Evolutionary conservation across 2,888 invertebrate genomes (phyloP).

Genomic region (Acanthopleura granulata): DNA sequence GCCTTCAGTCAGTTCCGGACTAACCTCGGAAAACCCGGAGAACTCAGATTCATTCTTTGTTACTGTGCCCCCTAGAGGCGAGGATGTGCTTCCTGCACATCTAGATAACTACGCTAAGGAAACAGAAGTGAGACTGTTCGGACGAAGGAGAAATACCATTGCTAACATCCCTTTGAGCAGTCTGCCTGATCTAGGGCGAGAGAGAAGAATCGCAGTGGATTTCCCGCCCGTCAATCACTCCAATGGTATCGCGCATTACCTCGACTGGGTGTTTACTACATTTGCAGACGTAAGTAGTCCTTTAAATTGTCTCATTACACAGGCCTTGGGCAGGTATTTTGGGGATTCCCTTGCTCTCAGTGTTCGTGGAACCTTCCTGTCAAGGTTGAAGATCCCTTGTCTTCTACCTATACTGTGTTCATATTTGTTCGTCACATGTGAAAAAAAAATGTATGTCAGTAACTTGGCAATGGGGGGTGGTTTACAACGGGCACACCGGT

Average conservation of each 20-base stretch:
- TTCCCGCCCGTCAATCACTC: too few species aligned
- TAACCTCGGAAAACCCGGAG: background rate
- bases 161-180: background rate
- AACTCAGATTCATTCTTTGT: background rate
- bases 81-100: background rate
- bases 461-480: too few species aligned
- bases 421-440: too few species aligned
- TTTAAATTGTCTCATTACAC: background rate
- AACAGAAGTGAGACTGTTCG: background rate
- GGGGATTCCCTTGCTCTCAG: too few species aligned
- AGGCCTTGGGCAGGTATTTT: too few species aligned
- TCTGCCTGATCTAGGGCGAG: too few species aligned
- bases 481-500: too few species aligned
- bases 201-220: too few species aligned
- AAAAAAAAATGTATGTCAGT: too few species aligned
- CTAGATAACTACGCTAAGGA: conserved; percentile 9
- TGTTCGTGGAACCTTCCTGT: too few species aligned
- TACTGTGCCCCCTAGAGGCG: background rate
- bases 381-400: too few species aligned
- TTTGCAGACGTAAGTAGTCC: conserved; percentile 35
- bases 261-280: conserved; percentile 38
- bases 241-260: conserved; percentile 34
- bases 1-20: background rate
- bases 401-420: too few species aligned
- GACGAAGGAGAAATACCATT: background rate